These are phyloP conservation scores for Philereme vetulata DNA, from an alignment of 2,888 invertebrate species.

Conservation along the genomic window DNA sequence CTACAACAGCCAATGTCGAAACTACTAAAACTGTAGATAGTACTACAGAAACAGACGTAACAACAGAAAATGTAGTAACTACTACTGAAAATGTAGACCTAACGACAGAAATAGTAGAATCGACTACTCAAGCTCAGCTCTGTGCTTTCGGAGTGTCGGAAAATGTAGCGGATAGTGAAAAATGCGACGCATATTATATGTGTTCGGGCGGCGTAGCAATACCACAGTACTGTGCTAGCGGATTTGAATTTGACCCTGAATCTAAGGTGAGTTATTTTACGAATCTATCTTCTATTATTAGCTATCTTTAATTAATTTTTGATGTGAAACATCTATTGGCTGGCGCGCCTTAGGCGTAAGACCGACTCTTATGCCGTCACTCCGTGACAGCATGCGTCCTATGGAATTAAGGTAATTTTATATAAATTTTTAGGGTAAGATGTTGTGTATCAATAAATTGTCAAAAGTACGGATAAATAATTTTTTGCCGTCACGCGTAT, in stretches of 20 bases:
- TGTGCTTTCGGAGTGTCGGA: conserved; percentile 33
- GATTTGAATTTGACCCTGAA: conserved; percentile 44
- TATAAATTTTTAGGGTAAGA: too few species aligned
- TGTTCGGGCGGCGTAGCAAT: conserved; percentile 38
- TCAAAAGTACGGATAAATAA: too few species aligned
- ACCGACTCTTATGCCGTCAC: too few species aligned
- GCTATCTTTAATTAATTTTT: too few species aligned
- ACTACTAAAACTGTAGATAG: not conserved
- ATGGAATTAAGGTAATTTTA: too few species aligned
- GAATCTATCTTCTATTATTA: too few species aligned
- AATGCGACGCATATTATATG: conserved; percentile 39
- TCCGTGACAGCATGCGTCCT: too few species aligned
- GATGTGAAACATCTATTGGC: too few species aligned
- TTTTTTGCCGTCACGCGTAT: too few species aligned
- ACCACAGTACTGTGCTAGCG: conserved; percentile 40
- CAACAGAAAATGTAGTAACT: not conserved
- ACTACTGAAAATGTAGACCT: not conserved
- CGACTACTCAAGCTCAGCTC: conserved; percentile 17
- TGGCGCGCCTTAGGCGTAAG: too few species aligned
- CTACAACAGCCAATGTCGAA: too few species aligned
- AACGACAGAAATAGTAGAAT: not conserved
- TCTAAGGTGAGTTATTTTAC: not conserved
- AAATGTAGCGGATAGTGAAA: conserved; percentile 34
- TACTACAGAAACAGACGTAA: conserved; percentile 3
- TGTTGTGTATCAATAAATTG: too few species aligned